Base-by-base conservation (phyloP, 1,140 invertebrate species). In the Maconellicoccus hirsutus region DNA sequence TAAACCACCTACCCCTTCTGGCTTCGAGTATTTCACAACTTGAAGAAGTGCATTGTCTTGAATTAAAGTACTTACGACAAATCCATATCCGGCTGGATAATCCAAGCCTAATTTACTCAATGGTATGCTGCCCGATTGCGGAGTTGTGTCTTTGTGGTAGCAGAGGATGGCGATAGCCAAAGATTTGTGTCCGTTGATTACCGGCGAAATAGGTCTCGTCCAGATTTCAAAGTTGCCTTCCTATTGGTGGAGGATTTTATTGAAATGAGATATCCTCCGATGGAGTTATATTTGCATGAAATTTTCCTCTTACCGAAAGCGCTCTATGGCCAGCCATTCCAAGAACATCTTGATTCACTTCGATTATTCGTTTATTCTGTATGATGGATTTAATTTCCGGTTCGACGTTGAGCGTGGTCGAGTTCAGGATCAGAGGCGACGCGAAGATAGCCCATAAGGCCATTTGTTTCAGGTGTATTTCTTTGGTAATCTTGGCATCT, bases 401-500 rank as follows among this genome's bases (percentile, higher is more conserved):
- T 63, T 81, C 80, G 8, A 96, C 88, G 3, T 81, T 85, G 19
- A 86, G 79, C 71, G 96, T 82, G 80, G 96, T 92, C 21, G 86
- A 86, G 22, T 92, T 94, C 86, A 96, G 93, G 16, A 96, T 85
- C 0, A 96, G 79, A 0, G 93, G 94, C 0, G 93, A 89, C 0
- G 92, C 91, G 79, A 93, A 82, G 63, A 96, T 86, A 0, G 90
- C 85, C 93, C 93, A 96, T 73, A 96, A 82, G 0, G 91, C 90
- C 89, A 96, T 92, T 82, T 96, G 93, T 0, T 87, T 82, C 77
- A 87, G 85, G 69, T 89, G 85, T 80, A 95, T 92, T 73, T 91
- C 89, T 73, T n/a, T n/a, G n/a, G n/a, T n/a, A n/a, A n/a, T n/a
- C n/a, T n/a, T n/a, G n/a, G n/a, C n/a, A n/a, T n/a, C n/a, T n/a